Conservation (phyloP, 2,797 vertebrate species). For the Acrossocheilus fasciatus region DNA sequence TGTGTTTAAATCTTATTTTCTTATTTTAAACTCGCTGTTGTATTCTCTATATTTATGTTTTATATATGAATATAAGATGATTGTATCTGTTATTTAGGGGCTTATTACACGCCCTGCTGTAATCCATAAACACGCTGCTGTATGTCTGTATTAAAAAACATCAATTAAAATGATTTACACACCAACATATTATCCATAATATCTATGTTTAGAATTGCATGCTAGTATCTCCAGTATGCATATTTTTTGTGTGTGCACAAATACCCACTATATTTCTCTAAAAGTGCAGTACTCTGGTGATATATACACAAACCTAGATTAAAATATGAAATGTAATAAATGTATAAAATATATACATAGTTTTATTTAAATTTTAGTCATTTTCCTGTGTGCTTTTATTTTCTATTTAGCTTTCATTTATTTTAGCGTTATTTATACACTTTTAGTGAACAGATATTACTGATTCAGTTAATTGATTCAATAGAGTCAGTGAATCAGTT, state of each 20-base stretch:
- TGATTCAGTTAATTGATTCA: neutral
- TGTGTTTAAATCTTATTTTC: conserved; percentile 6
- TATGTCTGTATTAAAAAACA: neutral
- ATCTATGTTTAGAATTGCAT: neutral
- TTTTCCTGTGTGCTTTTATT: neutral
- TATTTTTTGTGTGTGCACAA: neutral
- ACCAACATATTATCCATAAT: neutral
- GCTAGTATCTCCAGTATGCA: neutral
- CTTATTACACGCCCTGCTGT: neutral
- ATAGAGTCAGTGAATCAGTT: neutral
- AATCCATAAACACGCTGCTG: neutral
- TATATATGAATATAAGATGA: conserved; percentile 4
- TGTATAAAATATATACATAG: neutral
- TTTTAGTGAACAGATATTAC: neutral
- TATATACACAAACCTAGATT: neutral
- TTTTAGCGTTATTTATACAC: neutral
- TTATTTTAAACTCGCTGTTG: neutral
- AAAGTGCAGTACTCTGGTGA: neutral
- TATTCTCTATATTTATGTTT: neutral
- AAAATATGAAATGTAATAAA: neutral
- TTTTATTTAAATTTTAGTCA: neutral
- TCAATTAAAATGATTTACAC: neutral
- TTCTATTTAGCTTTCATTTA: neutral
- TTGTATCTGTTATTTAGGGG: neutral
- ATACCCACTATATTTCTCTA: neutral